phyloP scores from a whole-genome alignment of 1,140 invertebrate species.

The Drosophila leontia region DNA sequence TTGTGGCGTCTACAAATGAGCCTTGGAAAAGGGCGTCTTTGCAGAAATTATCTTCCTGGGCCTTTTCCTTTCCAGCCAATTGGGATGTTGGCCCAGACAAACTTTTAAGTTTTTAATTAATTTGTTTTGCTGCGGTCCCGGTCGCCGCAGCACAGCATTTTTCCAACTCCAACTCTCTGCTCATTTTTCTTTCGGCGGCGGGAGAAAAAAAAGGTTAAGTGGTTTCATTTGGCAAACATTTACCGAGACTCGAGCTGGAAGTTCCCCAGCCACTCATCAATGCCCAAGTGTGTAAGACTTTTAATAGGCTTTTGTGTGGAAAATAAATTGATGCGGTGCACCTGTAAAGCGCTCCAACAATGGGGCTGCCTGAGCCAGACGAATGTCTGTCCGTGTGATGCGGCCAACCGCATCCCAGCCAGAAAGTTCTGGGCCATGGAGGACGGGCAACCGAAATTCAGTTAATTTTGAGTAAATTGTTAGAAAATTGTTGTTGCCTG shows the following conservation, averaged over 20 bases:
- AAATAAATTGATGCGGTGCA: constrained; percentile 82
- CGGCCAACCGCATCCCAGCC: constrained; percentile 70
- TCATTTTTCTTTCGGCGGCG: constrained; percentile 52
- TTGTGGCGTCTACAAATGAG: not conserved
- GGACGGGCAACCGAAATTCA: constrained; percentile 44
- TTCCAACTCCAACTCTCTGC: constrained; percentile 19
- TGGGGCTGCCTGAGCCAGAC: constrained; percentile 34
- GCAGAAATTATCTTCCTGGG: constrained; percentile 10
- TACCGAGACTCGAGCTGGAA: constrained; percentile 51
- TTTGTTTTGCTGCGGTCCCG: constrained; percentile 71
- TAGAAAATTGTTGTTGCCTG: constrained; percentile 61
- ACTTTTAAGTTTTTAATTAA: constrained; percentile 82
- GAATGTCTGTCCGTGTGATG: constrained; percentile 51
- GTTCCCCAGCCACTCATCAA: constrained; percentile 56
- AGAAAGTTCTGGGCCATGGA: constrained; percentile 22
- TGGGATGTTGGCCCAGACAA: constrained; percentile 41
- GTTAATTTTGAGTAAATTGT: constrained; percentile 80
- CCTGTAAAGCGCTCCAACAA: constrained; percentile 72
- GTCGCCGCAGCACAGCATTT: constrained; percentile 25
- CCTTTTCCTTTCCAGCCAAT: constrained; percentile 20
- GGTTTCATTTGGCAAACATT: constrained; percentile 82
- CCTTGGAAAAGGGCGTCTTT: constrained; percentile 19
- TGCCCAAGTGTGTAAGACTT: constrained; percentile 67
- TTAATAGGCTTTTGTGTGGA: constrained; percentile 83
- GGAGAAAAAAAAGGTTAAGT: constrained; percentile 72